Conservation (phyloP, 2,888 invertebrate genomes). For the Automeris io region DNA sequence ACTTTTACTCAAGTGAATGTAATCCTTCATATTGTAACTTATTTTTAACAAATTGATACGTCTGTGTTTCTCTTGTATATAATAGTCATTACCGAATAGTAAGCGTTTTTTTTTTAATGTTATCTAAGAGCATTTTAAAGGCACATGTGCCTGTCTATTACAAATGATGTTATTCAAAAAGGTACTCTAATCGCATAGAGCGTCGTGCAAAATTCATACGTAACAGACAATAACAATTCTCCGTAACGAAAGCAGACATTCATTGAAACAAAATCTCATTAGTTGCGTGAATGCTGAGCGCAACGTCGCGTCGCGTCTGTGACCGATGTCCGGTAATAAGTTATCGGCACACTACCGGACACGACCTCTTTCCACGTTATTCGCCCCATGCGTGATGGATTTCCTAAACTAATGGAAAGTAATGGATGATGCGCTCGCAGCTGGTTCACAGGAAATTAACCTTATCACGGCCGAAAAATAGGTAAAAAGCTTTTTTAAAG, state of each 20-base stretch:
- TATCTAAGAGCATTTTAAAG: too few relatives aligned
- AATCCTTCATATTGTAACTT: too few relatives aligned
- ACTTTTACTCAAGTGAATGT: too few relatives aligned
- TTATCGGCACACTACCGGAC: conserved; percentile 19
- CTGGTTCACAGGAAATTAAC: conserved; percentile 30
- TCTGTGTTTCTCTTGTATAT: too few relatives aligned
- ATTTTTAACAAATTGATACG: too few relatives aligned
- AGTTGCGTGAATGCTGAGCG: conserved; percentile 22
- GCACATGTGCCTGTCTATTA: too few relatives aligned
- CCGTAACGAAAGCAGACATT: conserved; percentile 34
- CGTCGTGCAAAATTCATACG: not conserved
- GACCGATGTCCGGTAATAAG: conserved; percentile 39
- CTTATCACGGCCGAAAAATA: conserved; percentile 26
- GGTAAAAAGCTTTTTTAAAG: conserved; percentile 28
- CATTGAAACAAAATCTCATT: conserved; percentile 36
- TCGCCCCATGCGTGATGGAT: conserved; percentile 33
- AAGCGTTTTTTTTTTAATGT: too few relatives aligned
- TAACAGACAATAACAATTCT: not conserved
- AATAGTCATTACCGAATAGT: too few relatives aligned
- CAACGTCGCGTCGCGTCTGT: conserved; percentile 33
- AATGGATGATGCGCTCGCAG: conserved; percentile 31
- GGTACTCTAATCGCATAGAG: not conserved
- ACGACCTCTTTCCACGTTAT: conserved; percentile 23
- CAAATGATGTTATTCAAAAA: not conserved
- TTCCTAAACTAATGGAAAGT: conserved; percentile 37